phyloP scores from a whole-genome alignment of 1,140 invertebrate genomes.

The Octopus bimaculoides region DNA sequence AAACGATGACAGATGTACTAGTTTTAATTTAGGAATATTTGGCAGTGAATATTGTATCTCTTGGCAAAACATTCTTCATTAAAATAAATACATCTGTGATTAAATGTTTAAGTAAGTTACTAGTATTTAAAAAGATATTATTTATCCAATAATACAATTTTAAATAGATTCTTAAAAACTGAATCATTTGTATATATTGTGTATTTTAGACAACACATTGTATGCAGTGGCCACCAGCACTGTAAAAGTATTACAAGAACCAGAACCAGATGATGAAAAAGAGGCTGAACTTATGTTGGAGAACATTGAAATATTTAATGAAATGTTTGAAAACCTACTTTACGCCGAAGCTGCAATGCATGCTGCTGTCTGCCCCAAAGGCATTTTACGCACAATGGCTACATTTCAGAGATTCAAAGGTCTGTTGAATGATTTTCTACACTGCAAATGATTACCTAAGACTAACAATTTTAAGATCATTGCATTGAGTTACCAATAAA shows the following conservation, averaged over 20 bases:
- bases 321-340: constrained; percentile 54
- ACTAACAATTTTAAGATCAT: neutral
- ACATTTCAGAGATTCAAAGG: constrained; percentile 55
- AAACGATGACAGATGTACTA: no score
- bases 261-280: constrained; percentile 54
- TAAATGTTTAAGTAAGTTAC: neutral
- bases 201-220: neutral
- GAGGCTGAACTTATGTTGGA: constrained; percentile 57
- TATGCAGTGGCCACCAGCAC: neutral
- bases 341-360: constrained; percentile 56
- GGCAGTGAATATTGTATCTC: neutral
- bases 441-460: neutral
- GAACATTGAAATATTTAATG: constrained; percentile 58
- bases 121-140: neutral
- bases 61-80: neutral
- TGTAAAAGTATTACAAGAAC: constrained; percentile 16
- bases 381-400: constrained; percentile 53
- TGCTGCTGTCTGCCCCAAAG: constrained; percentile 57
- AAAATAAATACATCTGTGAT: neutral
- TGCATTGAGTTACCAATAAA: neutral
- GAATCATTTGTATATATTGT: neutral
- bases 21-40: no score
- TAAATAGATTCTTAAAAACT: neutral
- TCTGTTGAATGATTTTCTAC: constrained; percentile 18
- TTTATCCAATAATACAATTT: neutral